Conservation (phyloP, 2,888 invertebrate genomes). For the Rhorus exstirpatorius region DNA sequence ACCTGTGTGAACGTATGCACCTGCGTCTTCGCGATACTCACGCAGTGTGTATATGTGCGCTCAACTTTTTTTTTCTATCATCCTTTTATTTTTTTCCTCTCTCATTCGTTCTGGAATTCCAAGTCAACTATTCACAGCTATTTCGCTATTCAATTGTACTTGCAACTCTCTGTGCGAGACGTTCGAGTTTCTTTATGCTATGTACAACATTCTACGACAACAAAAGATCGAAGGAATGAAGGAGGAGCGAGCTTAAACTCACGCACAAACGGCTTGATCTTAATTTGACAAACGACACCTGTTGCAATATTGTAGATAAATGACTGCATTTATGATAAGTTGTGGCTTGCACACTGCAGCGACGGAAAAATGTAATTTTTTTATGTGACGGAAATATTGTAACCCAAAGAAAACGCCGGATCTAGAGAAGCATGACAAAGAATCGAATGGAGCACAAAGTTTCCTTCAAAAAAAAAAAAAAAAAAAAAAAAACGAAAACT, state of each 20-base stretch:
- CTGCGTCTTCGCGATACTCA: conserved; percentile 42
- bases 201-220: neutral
- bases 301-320: conserved; percentile 37
- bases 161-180: neutral
- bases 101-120: conserved; percentile 40
- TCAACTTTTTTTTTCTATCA: conserved; percentile 26
- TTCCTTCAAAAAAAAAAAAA: too few species aligned
- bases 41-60: too few species aligned
- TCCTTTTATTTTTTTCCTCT: conserved; percentile 15
- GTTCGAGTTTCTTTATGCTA: conserved; percentile 17
- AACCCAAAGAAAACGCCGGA: neutral
- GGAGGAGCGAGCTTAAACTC: conserved; percentile 4
- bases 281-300: conserved; percentile 66
- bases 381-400: neutral
- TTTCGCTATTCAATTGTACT: conserved; percentile 2
- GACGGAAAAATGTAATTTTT: neutral
- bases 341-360: neutral
- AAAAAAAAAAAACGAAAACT: too few species aligned
- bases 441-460: too few species aligned
- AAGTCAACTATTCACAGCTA: conserved; percentile 44
- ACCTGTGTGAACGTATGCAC: conserved; percentile 68
- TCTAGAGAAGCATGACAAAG: too few species aligned
- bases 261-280: conserved; percentile 32
- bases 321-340: neutral
- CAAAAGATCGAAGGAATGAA: neutral